phyloP scores from a whole-genome alignment of 2,113 vertebrate species.

The Pseudopipra pipra region DNA sequence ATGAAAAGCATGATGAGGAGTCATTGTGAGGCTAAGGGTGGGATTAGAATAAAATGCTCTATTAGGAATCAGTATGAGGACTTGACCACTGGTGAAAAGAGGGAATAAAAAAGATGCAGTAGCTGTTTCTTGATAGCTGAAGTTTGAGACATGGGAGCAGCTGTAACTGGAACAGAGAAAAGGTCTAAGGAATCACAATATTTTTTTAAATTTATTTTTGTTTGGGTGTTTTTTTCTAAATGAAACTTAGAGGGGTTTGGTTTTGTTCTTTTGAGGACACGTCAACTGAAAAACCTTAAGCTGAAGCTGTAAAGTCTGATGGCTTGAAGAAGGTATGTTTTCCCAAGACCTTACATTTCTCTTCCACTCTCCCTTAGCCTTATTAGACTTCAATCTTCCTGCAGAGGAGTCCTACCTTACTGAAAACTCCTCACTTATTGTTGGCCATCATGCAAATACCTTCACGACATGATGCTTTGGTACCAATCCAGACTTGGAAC shows the following conservation, averaged over 20 bases:
- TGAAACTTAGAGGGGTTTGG: fast-evolving
- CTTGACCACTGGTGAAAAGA: not conserved
- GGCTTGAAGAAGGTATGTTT: not conserved
- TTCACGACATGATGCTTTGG: not conserved
- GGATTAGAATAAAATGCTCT: not conserved
- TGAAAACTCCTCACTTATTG: not conserved
- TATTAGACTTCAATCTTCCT: not conserved
- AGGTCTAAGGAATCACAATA: not conserved
- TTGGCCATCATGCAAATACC: not conserved
- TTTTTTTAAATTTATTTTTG: not conserved
- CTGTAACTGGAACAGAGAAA: not conserved
- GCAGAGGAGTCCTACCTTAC: not conserved
- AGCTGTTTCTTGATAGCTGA: not conserved
- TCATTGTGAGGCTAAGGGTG: not conserved
- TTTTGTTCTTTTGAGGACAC: not conserved
- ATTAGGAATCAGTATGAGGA: not conserved
- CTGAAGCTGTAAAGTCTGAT: not conserved
- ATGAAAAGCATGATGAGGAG: not conserved
- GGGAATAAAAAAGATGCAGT: not conserved
- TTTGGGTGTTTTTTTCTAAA: not conserved
- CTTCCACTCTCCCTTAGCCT: not conserved
- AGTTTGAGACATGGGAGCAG: not conserved
- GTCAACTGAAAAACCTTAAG: not conserved
- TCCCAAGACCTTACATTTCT: not conserved
- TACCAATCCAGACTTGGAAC: not conserved